These are phyloP conservation scores for Drosophila multiciliata DNA, from an alignment of 2,888 invertebrate genomes.

Conservation along the genomic window DNA sequence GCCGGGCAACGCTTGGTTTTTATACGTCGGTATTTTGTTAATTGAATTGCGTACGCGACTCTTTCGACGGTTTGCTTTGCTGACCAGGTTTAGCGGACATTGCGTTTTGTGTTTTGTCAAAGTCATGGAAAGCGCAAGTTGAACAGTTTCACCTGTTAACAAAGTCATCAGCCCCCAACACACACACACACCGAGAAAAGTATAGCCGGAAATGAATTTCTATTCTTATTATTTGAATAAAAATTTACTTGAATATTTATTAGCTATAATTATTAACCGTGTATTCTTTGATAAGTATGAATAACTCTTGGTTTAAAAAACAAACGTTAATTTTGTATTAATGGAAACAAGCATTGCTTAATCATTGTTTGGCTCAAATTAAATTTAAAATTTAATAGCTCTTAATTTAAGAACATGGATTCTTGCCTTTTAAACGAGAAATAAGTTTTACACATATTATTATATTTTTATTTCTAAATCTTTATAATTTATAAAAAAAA, in stretches of 20 bases:
- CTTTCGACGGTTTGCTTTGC: slow-evolving; percentile 52
- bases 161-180: neutral
- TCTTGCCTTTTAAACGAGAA: neutral
- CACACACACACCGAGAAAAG: slow-evolving; percentile 2
- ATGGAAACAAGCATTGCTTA: neutral
- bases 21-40: slow-evolving; percentile 83
- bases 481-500: too few relatives aligned
- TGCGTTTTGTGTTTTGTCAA: slow-evolving; percentile 56
- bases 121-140: slow-evolving; percentile 78
- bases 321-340: neutral
- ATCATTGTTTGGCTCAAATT: neutral
- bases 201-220: neutral
- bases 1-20: slow-evolving; percentile 82
- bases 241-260: neutral
- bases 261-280: neutral
- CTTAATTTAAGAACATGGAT: neutral
- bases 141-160: slow-evolving; percentile 63
- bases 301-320: neutral
- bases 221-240: neutral
- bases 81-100: slow-evolving; percentile 58
- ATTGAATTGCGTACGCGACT: slow-evolving; percentile 72
- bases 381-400: neutral
- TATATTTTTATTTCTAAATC: too few relatives aligned
- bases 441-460: too few relatives aligned
- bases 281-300: neutral